Conservation (phyloP, 2,113 vertebrate genomes). For the Atractosteus spatula region DNA sequence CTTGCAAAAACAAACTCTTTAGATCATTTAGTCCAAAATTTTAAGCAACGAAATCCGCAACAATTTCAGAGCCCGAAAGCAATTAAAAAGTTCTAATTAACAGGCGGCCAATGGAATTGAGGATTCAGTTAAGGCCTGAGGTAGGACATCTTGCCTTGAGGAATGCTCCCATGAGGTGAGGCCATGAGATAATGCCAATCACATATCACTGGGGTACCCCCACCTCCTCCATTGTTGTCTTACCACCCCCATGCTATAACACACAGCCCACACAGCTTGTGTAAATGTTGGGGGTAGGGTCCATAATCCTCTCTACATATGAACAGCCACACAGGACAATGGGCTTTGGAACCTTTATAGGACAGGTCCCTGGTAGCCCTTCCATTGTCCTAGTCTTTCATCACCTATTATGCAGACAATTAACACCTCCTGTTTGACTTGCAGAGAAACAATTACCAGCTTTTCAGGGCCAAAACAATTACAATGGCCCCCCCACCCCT, state of each 20-base stretch:
- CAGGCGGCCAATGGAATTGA: too few species aligned
- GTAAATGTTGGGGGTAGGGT: slow-evolving; percentile 64
- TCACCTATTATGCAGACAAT: slow-evolving; percentile 58
- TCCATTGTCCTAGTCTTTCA: slow-evolving; percentile 43
- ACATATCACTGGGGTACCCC: slow-evolving; percentile 51
- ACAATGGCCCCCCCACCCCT: slow-evolving; percentile 42
- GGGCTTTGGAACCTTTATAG: slow-evolving; percentile 39
- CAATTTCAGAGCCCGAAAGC: too few species aligned
- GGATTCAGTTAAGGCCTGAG: slow-evolving; percentile 7
- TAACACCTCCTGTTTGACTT: slow-evolving; percentile 64
- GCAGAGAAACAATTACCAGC: slow-evolving; percentile 59
- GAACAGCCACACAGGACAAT: slow-evolving; percentile 63
- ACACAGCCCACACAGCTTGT: slow-evolving; percentile 72
- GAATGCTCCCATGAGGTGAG: slow-evolving; percentile 54
- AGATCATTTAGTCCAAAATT: too few species aligned
- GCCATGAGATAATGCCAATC: slow-evolving; percentile 70
- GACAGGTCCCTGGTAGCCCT: slow-evolving; percentile 39
- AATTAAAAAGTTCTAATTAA: too few species aligned
- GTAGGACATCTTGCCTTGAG: slow-evolving; percentile 12
- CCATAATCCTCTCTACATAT: slow-evolving; percentile 60
- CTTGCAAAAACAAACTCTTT: too few species aligned
- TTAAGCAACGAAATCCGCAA: too few species aligned
- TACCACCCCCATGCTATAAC: slow-evolving; percentile 65
- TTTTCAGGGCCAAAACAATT: slow-evolving; percentile 41
- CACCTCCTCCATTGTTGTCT: slow-evolving; percentile 61